Evolutionary conservation across 2,888 invertebrate genomes (phyloP).

Genomic region (Ochropleura plecta): DNA sequence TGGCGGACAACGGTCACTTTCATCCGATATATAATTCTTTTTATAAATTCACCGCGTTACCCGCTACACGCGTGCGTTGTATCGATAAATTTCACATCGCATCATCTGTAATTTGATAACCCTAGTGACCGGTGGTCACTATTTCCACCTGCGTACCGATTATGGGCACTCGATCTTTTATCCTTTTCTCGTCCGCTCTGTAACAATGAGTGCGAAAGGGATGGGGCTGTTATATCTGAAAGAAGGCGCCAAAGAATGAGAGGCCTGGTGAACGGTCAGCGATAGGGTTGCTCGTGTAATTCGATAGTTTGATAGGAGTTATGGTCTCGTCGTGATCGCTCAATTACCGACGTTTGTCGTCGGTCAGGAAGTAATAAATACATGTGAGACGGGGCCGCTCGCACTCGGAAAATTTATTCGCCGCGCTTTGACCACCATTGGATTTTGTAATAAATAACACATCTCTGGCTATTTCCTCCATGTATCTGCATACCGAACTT

Average conservation of each 20-base stretch:
- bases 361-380: slow-evolving; percentile 87
- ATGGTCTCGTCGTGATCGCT: slow-evolving; percentile 84
- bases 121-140: slow-evolving; percentile 86
- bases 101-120: slow-evolving; percentile 83
- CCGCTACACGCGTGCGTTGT: slow-evolving; percentile 74
- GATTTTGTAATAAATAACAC: slow-evolving; percentile 59
- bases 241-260: slow-evolving; percentile 72
- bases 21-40: slow-evolving; percentile 60
- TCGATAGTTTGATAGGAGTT: slow-evolving; percentile 84
- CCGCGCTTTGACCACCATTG: slow-evolving; percentile 50
- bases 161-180: slow-evolving; percentile 64
- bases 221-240: slow-evolving; percentile 64
- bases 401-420: slow-evolving; percentile 62
- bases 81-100: slow-evolving; percentile 85
- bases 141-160: slow-evolving; percentile 81
- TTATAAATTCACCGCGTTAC: slow-evolving; percentile 79
- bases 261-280: slow-evolving; percentile 72
- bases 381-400: slow-evolving; percentile 65
- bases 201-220: slow-evolving; percentile 61
- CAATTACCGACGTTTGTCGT: slow-evolving; percentile 86
- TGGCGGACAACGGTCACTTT: slow-evolving; percentile 78
- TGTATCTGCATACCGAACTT: slow-evolving; percentile 38
- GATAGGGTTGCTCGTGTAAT: slow-evolving; percentile 83
- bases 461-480: slow-evolving; percentile 48
- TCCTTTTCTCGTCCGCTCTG: slow-evolving; percentile 62